Base-by-base conservation (phyloP, 2,113 vertebrate species). In the Podilymbus podiceps region DNA sequence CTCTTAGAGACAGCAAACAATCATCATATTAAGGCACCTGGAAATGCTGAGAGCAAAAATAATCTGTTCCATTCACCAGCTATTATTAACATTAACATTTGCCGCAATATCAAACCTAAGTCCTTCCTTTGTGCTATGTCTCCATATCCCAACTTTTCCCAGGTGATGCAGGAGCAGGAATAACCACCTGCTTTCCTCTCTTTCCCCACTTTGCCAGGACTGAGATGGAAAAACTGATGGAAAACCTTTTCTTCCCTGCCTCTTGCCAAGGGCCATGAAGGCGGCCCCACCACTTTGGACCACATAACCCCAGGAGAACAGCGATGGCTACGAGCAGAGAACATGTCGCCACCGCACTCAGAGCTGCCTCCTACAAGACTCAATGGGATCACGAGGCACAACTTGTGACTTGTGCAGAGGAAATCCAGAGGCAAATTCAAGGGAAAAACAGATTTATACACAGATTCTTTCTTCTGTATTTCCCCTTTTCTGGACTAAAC, bases 261-360 rank as follows among this genome's bases (percentile, higher is more conserved):
- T 77, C 15, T 40, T 5, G 1, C 15, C 28, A 28, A 21, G 44
- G 25, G 10, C 60, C 31, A 71, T 46, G 64, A 77, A 73, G 47
- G 31, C 78, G 28, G n/a, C 5, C 23, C 30, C n/a, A 53, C 21
- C 24, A 19, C 5, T 1, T 1, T 16, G 7, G 49, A 63, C 47
- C 49, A 44, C 21, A 3, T 5, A 69, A 53, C 16, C 24, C 10
- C 23, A 60, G 72, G 24, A 93, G 25, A 85, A 81, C 59, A 73
- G 35, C 6, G 14, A 24, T 1, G 8, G 64, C 42, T 53, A 14
- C 11, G 58, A 58, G 58, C 52, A 78, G n/a, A 64, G 55, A 40
- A 19, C 7, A 19, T 5, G 10, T 22, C 63, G 50, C 10, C 47
- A 14, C 4, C 3, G 0, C 52, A 4, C 63, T 9, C 0, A 2